A percentile compares a stretch with the other conserved stretches of the same genome.
phyloP scores from a whole-genome alignment of 2,888 invertebrate species.

The Drosophila basisetae region DNA sequence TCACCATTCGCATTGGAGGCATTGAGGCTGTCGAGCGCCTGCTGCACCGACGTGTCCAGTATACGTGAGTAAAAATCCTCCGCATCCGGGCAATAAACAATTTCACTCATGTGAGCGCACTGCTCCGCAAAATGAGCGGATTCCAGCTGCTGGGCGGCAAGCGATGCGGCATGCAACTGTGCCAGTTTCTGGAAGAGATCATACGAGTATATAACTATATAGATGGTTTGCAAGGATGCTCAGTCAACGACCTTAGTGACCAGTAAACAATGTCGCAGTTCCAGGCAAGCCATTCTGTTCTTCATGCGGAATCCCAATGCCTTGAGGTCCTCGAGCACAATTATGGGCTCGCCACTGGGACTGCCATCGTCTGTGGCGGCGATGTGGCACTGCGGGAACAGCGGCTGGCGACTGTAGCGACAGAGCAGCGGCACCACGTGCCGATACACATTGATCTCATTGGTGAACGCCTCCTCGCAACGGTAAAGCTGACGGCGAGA shows the following conservation, averaged over 20 bases:
- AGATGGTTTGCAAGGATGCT: no score
- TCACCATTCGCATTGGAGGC: conserved; percentile 79
- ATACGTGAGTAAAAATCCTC: conserved; percentile 80
- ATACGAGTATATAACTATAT: neutral
- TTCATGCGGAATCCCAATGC: conserved; percentile 79
- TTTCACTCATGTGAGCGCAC: conserved; percentile 75
- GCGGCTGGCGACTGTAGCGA: conserved; percentile 59
- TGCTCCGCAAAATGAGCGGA: conserved; percentile 63
- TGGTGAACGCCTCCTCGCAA: conserved; percentile 83
- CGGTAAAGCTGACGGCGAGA: conserved; percentile 83
- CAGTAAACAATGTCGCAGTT: conserved; percentile 79
- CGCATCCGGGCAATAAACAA: conserved; percentile 83
- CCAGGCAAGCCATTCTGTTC: conserved; percentile 78
- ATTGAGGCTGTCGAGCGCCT: conserved; percentile 80
- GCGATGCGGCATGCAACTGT: conserved; percentile 83
- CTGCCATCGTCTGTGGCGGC: conserved; percentile 79
- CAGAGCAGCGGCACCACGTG: conserved; percentile 80
- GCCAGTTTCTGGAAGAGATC: conserved; percentile 80
- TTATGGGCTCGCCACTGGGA: conserved; percentile 72
- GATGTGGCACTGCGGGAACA: conserved; percentile 81
- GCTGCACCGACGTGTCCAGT: conserved; percentile 79
- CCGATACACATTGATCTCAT: conserved; percentile 83
- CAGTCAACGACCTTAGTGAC: conserved; percentile 80
- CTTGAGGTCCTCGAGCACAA: conserved; percentile 83
- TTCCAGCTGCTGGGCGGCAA: conserved; percentile 78